Percentiles rank a stretch among this genome's conserved stretches.
phyloP scores from a whole-genome alignment of 2,888 invertebrate genomes.

The Lobophora halterata region DNA sequence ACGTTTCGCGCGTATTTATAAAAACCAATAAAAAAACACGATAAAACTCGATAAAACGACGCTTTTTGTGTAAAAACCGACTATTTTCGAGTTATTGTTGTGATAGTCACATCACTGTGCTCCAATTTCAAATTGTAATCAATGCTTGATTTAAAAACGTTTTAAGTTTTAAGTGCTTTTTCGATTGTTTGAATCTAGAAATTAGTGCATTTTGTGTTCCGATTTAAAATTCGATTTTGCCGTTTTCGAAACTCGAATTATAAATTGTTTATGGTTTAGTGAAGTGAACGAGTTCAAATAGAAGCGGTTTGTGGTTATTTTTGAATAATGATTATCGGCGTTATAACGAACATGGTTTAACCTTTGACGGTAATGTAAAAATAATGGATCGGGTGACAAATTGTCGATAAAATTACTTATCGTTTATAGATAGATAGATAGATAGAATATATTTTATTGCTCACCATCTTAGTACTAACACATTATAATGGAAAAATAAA shows the following conservation, averaged over 20 bases:
- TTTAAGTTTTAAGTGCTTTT: slow-evolving; percentile 5
- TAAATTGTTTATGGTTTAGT: slow-evolving; percentile 4
- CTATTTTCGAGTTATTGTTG: slow-evolving; percentile 3
- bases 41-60: slow-evolving; percentile 9
- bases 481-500: no score
- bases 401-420: neutral
- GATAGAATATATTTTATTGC: no score
- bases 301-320: slow-evolving; percentile 7
- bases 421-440: no score
- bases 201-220: neutral
- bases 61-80: slow-evolving; percentile 7
- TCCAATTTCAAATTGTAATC: slow-evolving; percentile 4
- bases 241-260: slow-evolving; percentile 7
- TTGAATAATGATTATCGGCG: slow-evolving; percentile 4
- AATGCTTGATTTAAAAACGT: slow-evolving; percentile 1
- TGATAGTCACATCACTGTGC: neutral
- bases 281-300: neutral
- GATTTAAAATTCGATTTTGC: slow-evolving; percentile 5
- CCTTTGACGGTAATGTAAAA: slow-evolving; percentile 2
- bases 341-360: slow-evolving; percentile 5
- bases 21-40: slow-evolving; percentile 24
- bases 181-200: no score
- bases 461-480: no score
- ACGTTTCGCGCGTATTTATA: slow-evolving; percentile 34
- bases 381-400: neutral